A percentile compares a stretch with the other conserved stretches of the same genome.
phyloP scores from a whole-genome alignment of 2,888 invertebrate species.

The Drosophila borealis region DNA sequence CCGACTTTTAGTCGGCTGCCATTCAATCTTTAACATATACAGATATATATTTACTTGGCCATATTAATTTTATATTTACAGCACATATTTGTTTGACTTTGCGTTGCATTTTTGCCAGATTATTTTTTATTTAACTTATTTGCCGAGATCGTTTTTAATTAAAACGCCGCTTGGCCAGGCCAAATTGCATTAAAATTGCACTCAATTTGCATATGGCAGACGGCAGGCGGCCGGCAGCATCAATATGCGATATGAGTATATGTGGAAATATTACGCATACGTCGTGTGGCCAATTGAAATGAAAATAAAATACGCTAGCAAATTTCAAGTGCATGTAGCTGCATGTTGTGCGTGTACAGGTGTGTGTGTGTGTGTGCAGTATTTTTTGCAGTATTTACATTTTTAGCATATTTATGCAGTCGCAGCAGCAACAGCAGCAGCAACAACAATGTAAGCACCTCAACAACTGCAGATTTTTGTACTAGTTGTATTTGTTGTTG shows the following conservation, averaged over 20 bases:
- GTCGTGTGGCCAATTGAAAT: conserved; percentile 43
- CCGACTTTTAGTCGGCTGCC: too few species aligned
- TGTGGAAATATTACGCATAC: conserved; percentile 59
- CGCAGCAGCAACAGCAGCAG: conserved; percentile 18
- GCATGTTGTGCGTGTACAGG: background rate
- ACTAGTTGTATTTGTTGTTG: conserved; percentile 12
- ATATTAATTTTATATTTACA: conserved; percentile 17
- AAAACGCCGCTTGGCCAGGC: conserved; percentile 40
- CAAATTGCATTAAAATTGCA: conserved; percentile 66
- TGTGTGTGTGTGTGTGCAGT: conserved; percentile 24
- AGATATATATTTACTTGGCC: conserved; percentile 20
- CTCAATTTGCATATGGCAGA: conserved; percentile 58
- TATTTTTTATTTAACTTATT: conserved; percentile 28
- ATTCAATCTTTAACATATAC: background rate
- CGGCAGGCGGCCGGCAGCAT: conserved; percentile 4
- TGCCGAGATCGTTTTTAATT: conserved; percentile 57
- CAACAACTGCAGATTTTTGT: conserved; percentile 50
- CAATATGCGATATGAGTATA: conserved; percentile 24
- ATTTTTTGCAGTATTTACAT: conserved; percentile 69
- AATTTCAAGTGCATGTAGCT: conserved; percentile 41
- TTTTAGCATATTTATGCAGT: conserved; percentile 72
- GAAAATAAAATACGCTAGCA: conserved; percentile 48
- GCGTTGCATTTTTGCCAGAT: conserved; percentile 9
- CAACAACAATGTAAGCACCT: conserved; percentile 52
- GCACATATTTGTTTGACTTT: conserved; percentile 7